Conservation (phyloP, 2,888 invertebrate species). For the Aspidiotus destructor region DNA sequence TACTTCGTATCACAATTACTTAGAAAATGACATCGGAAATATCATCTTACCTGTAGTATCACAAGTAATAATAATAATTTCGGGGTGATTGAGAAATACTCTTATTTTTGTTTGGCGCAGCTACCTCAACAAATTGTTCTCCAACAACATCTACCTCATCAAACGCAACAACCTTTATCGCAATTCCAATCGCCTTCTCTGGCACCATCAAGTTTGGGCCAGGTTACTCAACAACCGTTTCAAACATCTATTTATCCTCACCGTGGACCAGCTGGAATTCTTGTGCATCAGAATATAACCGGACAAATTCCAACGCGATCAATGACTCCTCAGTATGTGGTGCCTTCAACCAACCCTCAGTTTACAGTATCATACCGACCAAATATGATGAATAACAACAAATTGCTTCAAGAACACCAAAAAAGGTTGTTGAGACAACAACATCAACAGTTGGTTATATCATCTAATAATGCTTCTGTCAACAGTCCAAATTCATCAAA, state of each 20-base stretch:
- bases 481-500: slow-evolving; percentile 48
- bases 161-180: slow-evolving; percentile 27
- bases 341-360: slow-evolving; percentile 33
- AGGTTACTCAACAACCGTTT: slow-evolving; percentile 42
- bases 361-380: background rate
- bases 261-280: slow-evolving; percentile 40
- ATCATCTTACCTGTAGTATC: no score
- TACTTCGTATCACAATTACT: no score
- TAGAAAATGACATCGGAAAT: no score
- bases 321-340: slow-evolving; percentile 37
- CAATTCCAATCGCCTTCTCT: slow-evolving; percentile 19
- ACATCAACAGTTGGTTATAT: slow-evolving; percentile 70
- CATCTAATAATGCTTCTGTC: slow-evolving; percentile 59
- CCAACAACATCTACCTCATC: slow-evolving; percentile 10
- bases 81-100: background rate
- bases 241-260: slow-evolving; percentile 45
- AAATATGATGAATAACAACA: slow-evolving; percentile 12
- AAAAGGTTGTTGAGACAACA: slow-evolving; percentile 64
- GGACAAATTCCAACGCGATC: slow-evolving; percentile 33
- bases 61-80: background rate
- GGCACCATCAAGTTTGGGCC: slow-evolving; percentile 10
- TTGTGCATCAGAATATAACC: slow-evolving; percentile 31
- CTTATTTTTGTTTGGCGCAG: background rate
- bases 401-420: slow-evolving; percentile 45
- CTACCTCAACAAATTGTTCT: slow-evolving; percentile 10